Percentiles rank a stretch among this genome's conserved stretches.
These are phyloP conservation scores for Formica aserva DNA, from an alignment of 2,888 invertebrate species.

Conservation along the genomic window DNA sequence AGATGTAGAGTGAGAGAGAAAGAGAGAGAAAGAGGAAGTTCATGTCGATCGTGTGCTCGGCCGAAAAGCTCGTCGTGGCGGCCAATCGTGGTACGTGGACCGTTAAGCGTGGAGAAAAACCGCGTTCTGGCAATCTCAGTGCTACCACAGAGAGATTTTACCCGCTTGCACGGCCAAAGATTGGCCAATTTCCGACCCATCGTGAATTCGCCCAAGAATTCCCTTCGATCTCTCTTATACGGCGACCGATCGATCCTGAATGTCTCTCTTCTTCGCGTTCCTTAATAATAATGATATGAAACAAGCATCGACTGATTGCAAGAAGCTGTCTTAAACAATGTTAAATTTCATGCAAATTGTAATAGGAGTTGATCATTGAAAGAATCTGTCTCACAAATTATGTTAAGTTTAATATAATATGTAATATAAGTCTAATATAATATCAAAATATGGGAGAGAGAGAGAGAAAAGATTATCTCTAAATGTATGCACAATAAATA, in stretches of 20 bases:
- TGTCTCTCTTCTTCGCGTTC: slow-evolving; percentile 31
- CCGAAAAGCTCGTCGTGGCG: slow-evolving; percentile 59
- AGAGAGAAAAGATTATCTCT: too few species aligned
- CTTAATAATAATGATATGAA: slow-evolving; percentile 45
- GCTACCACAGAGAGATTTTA: slow-evolving; percentile 62
- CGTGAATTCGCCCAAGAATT: slow-evolving; percentile 53
- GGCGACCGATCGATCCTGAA: slow-evolving; percentile 34
- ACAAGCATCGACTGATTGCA: slow-evolving; percentile 12
- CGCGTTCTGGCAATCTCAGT: slow-evolving; percentile 68
- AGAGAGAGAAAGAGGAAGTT: background rate
- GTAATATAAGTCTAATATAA: background rate
- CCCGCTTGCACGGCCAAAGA: slow-evolving; percentile 63
- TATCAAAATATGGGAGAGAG: background rate
- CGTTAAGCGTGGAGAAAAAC: slow-evolving; percentile 71
- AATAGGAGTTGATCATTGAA: background rate
- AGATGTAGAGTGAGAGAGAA: background rate
- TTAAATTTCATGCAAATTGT: slow-evolving; percentile 3
- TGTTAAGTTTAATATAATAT: background rate
- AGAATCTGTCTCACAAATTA: background rate
- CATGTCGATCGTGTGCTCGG: slow-evolving; percentile 27
- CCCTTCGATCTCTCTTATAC: slow-evolving; percentile 37
- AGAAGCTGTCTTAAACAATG: slow-evolving; percentile 36
- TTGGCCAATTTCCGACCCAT: slow-evolving; percentile 77
- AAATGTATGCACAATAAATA: background rate
- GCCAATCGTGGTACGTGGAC: slow-evolving; percentile 67